Evolutionary conservation across 1,140 invertebrate genomes (phyloP), one percentile per base, ranked within the genome.

Genomic region (Cardiocondyla obscurior): DNA sequence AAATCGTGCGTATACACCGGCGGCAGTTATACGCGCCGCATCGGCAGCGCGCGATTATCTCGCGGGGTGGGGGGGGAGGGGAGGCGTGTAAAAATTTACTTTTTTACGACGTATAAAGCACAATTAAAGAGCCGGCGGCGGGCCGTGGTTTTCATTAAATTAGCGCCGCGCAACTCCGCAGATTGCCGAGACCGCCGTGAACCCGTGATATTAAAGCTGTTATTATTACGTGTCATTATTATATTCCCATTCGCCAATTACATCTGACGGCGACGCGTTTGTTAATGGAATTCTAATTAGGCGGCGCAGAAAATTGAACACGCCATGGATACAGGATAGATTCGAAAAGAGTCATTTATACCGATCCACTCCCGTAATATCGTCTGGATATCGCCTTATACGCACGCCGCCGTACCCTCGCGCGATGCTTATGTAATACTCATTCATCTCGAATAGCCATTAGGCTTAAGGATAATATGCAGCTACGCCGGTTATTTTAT

Each of bases 21-120:
- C 14, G 62, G 42, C 22, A 79, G 53, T 30, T 42, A 46, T 49
- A 16, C 25, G 64, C n/a, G n/a, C 14, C 39, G 53, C 73, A 81
- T n/a, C n/a, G n/a, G n/a, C n/a, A 73, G 53, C 5, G 10, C 0
- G 42, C 5, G 8, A 57, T 33, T 25, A n/a, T 22, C 16, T 16
- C 25, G 19, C 6, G 19, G n/a, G n/a, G 7, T 19, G n/a, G n/a
- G n/a, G n/a, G n/a, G n/a, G n/a, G n/a, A n/a, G 53, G 14, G 46
- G 3, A 16, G 2, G 14, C 12, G 19, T 33, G 65, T 73, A 51
- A 39, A 82, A 25, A 25, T 82, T 69, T n/a, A n/a, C n/a, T 81
- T 79, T 83, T 84, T 84, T 84, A 84, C 42, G 46, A 44, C 64
- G 36, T 58, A 83, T 83, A 82, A 82, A 84, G 51, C 57, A 55